phyloP scores from a whole-genome alignment of 2,888 invertebrate genomes.

The Caenorhabditis sp. region DNA sequence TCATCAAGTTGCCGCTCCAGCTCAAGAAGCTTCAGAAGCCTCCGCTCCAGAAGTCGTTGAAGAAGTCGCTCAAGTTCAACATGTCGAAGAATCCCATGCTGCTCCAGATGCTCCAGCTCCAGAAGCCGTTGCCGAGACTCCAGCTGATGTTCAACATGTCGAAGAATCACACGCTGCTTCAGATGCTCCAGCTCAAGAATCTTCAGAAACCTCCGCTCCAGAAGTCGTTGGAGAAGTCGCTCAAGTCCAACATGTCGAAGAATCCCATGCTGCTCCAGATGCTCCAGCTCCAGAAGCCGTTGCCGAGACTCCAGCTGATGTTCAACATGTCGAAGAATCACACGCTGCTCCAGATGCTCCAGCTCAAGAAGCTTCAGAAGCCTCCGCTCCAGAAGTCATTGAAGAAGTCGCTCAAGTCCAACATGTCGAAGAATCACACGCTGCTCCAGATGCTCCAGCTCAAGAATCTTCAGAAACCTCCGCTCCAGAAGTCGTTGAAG shows the following conservation, averaged over 20 bases:
- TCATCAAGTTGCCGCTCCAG: neutral
- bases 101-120: neutral
- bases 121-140: slow-evolving; percentile 1
- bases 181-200: neutral
- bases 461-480: slow-evolving; percentile 7
- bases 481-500: neutral
- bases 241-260: slow-evolving; percentile 11
- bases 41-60: neutral
- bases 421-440: neutral
- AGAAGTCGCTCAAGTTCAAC: neutral
- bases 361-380: slow-evolving; percentile 4
- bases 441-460: slow-evolving; percentile 2
- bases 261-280: neutral
- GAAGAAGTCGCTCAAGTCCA: neutral
- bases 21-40: slow-evolving; percentile 4
- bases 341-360: neutral
- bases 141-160: neutral
- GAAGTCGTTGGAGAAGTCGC: slow-evolving; percentile 19
- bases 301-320: neutral
- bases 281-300: neutral
- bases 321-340: neutral
- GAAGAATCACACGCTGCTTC: neutral
- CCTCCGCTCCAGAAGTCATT: neutral
- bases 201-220: neutral
- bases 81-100: neutral